These are phyloP conservation scores for Lophura nycthemera DNA, from an alignment of 2,113 vertebrate genomes.

Conservation along the genomic window DNA sequence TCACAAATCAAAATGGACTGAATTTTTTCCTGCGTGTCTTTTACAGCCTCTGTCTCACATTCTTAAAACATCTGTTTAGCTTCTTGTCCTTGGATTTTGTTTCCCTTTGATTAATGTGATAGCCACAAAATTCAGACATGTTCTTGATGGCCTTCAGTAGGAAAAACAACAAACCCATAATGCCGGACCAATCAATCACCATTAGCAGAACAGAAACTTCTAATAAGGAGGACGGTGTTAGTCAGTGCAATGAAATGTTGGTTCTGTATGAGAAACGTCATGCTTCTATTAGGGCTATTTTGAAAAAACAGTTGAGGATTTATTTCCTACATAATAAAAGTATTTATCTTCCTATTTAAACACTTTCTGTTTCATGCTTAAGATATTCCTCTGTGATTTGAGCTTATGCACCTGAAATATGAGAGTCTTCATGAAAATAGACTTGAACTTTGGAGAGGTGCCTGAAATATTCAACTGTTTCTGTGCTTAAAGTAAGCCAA, in stretches of 20 bases:
- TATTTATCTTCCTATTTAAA: background rate
- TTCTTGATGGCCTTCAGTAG: constrained; percentile 80
- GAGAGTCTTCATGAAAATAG: background rate
- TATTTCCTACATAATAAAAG: background rate
- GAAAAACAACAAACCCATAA: constrained; percentile 70
- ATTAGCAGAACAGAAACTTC: constrained; percentile 74
- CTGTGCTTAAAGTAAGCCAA: background rate
- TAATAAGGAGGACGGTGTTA: constrained; percentile 70
- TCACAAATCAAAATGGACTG: background rate
- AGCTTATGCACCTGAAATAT: background rate
- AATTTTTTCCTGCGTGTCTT: background rate
- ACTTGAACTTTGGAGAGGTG: constrained; percentile 46
- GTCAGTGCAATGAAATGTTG: constrained; percentile 75
- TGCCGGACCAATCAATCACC: constrained; percentile 66
- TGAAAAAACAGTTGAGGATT: background rate
- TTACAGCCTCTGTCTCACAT: constrained; percentile 50
- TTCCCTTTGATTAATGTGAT: constrained; percentile 86
- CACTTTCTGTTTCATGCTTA: background rate
- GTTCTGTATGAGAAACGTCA: constrained; percentile 68
- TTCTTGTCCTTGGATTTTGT: constrained; percentile 75
- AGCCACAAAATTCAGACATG: constrained; percentile 83
- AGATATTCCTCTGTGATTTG: background rate
- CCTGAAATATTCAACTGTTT: background rate
- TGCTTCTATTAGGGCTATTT: constrained; percentile 51
- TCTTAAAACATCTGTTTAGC: constrained; percentile 73